Evolutionary conservation across 2,888 invertebrate genomes (phyloP).

Genomic region (Laothoe populi): DNA sequence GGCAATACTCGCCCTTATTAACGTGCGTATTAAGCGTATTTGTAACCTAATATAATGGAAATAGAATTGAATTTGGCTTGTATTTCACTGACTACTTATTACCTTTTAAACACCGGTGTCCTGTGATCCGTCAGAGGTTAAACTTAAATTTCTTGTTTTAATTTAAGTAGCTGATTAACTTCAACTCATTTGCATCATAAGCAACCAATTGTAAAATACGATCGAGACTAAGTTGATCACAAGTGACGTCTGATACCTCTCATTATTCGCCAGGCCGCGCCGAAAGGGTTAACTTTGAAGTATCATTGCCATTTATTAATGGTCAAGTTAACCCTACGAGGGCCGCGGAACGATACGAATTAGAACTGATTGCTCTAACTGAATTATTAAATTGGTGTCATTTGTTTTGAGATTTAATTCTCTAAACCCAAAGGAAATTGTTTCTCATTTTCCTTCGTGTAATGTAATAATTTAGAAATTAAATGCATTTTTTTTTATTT

Average conservation of each 20-base stretch:
- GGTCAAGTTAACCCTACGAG: conserved; percentile 74
- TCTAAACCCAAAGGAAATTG: conserved; percentile 10
- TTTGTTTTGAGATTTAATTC: conserved; percentile 54
- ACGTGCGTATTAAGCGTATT: no score
- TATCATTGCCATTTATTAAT: conserved; percentile 83
- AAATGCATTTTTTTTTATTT: no score
- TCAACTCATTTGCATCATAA: conserved; percentile 6
- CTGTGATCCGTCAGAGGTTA: no score
- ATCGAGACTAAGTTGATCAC: conserved; percentile 35
- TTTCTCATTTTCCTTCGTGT: conserved; percentile 12
- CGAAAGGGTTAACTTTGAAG: conserved; percentile 82
- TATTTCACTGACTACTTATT: no score
- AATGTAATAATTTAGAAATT: not conserved
- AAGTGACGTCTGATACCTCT: conserved; percentile 65
- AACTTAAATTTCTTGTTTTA: not conserved
- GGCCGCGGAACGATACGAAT: conserved; percentile 55
- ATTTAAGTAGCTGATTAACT: not conserved
- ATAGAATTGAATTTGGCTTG: no score
- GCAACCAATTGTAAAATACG: conserved; percentile 5
- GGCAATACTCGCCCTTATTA: no score
- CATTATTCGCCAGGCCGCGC: conserved; percentile 55
- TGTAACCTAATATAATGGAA: no score
- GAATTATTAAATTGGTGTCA: conserved; percentile 78
- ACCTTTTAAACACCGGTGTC: no score
- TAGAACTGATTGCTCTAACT: conserved; percentile 75